A percentile compares a stretch with the other conserved stretches of the same genome.
These are phyloP conservation scores for Didymodactylos carnosus DNA, from an alignment of 2,888 invertebrate genomes.

Conservation along the genomic window DNA sequence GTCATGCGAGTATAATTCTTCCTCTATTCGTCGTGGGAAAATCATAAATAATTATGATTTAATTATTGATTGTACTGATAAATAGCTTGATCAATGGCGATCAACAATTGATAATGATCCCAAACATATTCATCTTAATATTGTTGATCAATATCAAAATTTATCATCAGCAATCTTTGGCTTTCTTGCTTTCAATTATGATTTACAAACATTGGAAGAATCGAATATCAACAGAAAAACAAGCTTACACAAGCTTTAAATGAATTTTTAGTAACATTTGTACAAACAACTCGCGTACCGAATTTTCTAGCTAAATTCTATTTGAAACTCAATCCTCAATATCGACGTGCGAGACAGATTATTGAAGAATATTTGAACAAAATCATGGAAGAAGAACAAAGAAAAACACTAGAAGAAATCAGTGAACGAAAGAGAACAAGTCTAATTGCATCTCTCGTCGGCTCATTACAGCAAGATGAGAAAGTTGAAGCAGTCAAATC, in stretches of 20 bases:
- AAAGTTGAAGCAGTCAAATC: background rate
- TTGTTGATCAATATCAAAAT: background rate
- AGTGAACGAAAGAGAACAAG: background rate
- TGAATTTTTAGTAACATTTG: background rate
- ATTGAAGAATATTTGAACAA: background rate
- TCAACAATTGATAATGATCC: background rate
- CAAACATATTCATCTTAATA: background rate
- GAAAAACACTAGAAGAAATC: background rate
- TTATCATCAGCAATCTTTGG: background rate
- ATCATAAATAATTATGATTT: background rate
- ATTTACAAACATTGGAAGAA: background rate
- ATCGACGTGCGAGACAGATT: background rate
- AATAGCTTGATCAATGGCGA: background rate
- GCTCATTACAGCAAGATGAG: background rate
- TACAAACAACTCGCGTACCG: background rate
- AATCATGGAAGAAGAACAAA: background rate
- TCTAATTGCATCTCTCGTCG: background rate
- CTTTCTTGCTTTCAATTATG: background rate
- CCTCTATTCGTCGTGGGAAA: background rate
- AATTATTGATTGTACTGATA: background rate
- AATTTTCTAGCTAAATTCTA: background rate
- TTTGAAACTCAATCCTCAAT: background rate
- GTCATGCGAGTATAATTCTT: background rate
- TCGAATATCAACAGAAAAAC: background rate
- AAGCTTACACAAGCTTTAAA: background rate